Base-by-base conservation (phyloP, 2,113 vertebrate species). In the Oreochromis tanganicae region DNA sequence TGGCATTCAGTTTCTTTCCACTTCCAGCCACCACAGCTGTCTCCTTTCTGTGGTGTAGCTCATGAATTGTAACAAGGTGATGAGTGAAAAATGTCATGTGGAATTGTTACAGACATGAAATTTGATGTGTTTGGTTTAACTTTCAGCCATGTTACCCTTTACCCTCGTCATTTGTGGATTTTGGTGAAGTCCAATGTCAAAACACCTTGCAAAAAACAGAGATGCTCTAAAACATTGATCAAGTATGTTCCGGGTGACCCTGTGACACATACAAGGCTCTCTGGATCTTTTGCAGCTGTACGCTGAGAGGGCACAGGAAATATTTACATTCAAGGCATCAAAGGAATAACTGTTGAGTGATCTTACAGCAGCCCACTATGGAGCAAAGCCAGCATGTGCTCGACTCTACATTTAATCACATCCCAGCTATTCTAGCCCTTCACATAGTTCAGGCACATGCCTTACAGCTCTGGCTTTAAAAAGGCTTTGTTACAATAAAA, bases 401-500 rank as follows among this genome's bases (percentile, higher is more conserved):
- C 55, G 71, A 75, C 83, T 66, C 68, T 73, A 48, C 41, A 75
- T 46, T 90, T 81, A 48, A 80, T 88, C 85, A 85, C 85, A 92
- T 92, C 48, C 21, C 46, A 75, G 86, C 81, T 90, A 89, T 87
- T 88, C 79, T 78, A 82, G 84, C 56, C 63, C 84, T 81, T 68
- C 75, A 52, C 87, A 46, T 68, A 89, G 88, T 88, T 92, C 83
- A 87, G 92, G 32, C 84, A 57, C 91, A 90, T 87, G 54, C 88
- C 73, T 87, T 73, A 82, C 91, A 88, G 86, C 46, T 83, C 85
- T 13, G 84, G 83, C 82, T 91, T 93, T 91, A 87, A 61, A 9
- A 9, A 57, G 88, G 90, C 87, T 95, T 93, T 91, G 93, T 84
- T 88, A 41, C 75, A 89, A 86, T 92, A 89, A 88, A 92, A 87